Evolutionary conservation across 2,888 invertebrate species (phyloP), one percentile per base, ranked within the genome.

Genomic region (Imbricaverruca yamaguchii): DNA sequence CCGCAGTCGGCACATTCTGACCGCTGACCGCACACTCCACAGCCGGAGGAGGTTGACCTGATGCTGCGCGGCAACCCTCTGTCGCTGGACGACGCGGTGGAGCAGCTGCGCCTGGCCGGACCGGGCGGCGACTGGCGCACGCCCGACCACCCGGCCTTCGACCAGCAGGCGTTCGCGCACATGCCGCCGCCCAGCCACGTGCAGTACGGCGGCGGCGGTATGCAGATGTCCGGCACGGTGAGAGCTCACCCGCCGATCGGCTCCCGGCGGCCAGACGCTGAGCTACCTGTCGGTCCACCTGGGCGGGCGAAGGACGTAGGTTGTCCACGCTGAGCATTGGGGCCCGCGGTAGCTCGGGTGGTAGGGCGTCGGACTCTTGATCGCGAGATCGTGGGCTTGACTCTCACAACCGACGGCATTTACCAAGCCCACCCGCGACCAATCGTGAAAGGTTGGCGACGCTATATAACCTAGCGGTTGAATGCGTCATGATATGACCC

Each of bases 41-140:
- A 65, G 53, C 74, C 74, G 21, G 74, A 74, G 53, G 74, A 74
- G 9, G 21, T 74, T 53, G 74, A 74, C 21, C 3, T 53, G 74
- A 74, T 74, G 74, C 53, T 74, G 74, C 74, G 74, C 55, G 74
- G 74, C 4, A 23, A 39, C 74, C 23, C 12, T 8, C 53, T 53
- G 65, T 10, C 65, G 65, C 65, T 65, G 65, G 65, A 65, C n/a
- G 65, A 65, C 9, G 65, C 65, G 23, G 65, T 65, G 18, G 65
- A 65, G n/a, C 65, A 65, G 65, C 65, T 65, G 65, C 65, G 65
- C 0, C 65, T 65, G 74, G 53, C 74, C 55, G 74, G 74, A 8
- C 55, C 74, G 10, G 74, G 55, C 74, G 74, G 74, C 53, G 74
- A 74, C 74, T 74, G 74, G 74, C 74, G 74, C 74, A 3, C 39